phyloP scores from a whole-genome alignment of 2,888 invertebrate species.

The Leptinotarsa rubiginosa region DNA sequence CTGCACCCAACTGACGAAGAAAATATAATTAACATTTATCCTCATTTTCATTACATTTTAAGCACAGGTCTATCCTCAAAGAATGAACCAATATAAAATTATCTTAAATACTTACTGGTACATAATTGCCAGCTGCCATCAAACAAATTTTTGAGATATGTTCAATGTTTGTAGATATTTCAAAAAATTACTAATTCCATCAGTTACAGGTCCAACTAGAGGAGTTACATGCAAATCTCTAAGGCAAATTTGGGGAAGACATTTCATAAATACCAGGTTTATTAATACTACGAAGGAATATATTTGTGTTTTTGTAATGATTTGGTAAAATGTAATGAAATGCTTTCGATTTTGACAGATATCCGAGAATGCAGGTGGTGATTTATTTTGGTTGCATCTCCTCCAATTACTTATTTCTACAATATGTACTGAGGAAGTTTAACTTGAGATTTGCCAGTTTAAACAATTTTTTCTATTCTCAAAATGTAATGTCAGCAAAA shows the following conservation, averaged over 20 bases:
- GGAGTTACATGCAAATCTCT: slow-evolving; percentile 51
- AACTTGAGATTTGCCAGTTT: too few species aligned
- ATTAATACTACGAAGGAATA: slow-evolving; percentile 41
- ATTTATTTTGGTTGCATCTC: neutral
- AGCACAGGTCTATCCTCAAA: slow-evolving; percentile 9
- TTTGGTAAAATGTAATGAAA: slow-evolving; percentile 10
- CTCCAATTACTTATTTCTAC: neutral
- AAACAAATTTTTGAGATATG: slow-evolving; percentile 18
- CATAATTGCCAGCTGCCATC: slow-evolving; percentile 4
- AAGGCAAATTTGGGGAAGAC: slow-evolving; percentile 58
- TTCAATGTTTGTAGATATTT: slow-evolving; percentile 19
- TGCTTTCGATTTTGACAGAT: slow-evolving; percentile 22
- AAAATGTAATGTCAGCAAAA: too few species aligned
- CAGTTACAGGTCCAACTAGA: slow-evolving; percentile 24
- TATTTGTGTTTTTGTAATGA: slow-evolving; percentile 25
- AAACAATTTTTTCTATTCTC: too few species aligned
- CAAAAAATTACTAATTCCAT: slow-evolving; percentile 21
- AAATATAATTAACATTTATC: neutral
- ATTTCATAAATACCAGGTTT: slow-evolving; percentile 45
- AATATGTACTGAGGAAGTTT: too few species aligned
- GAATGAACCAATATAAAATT: neutral
- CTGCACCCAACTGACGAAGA: too few species aligned
- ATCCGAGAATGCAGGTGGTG: neutral
- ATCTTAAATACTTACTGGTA: slow-evolving; percentile 6
- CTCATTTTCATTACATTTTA: neutral